Evolutionary conservation across 2,888 invertebrate species (phyloP).

Genomic region (Horisme vitalbata): DNA sequence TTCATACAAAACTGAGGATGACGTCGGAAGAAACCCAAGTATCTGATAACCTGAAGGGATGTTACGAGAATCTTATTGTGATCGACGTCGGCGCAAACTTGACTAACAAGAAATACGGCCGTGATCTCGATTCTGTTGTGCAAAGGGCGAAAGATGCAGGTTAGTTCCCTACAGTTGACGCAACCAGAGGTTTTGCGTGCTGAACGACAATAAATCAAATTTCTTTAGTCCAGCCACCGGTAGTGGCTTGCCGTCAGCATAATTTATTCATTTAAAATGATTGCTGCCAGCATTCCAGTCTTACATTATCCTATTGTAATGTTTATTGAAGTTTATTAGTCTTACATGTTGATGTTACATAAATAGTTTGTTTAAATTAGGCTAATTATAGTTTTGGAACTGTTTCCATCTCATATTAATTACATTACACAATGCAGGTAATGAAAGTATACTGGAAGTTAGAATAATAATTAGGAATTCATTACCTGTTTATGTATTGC

Average conservation of each 20-base stretch:
- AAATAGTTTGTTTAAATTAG: slow-evolving; percentile 10
- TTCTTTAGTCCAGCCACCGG: slow-evolving; percentile 24
- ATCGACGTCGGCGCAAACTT: slow-evolving; percentile 96
- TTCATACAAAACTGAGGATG: slow-evolving; percentile 73
- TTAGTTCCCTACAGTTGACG: too few relatives aligned
- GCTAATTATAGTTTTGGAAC: slow-evolving; percentile 5
- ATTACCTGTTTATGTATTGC: slow-evolving; percentile 7
- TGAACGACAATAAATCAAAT: slow-evolving; percentile 34
- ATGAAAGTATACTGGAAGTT: slow-evolving; percentile 13
- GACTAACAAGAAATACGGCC: slow-evolving; percentile 95
- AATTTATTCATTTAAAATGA: slow-evolving; percentile 50
- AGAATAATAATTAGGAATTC: background rate
- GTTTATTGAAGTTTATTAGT: background rate
- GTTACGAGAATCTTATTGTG: slow-evolving; percentile 95
- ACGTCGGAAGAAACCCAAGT: slow-evolving; percentile 79
- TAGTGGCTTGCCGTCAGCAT: slow-evolving; percentile 22
- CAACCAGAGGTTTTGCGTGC: too few relatives aligned
- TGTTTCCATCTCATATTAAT: slow-evolving; percentile 9
- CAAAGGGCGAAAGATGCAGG: slow-evolving; percentile 96
- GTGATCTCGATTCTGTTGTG: slow-evolving; percentile 95
- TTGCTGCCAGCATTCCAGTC: slow-evolving; percentile 40
- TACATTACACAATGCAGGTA: slow-evolving; percentile 11
- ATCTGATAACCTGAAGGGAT: slow-evolving; percentile 86
- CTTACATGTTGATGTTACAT: slow-evolving; percentile 9
- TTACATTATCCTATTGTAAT: slow-evolving; percentile 6